Evolutionary conservation across 2,113 vertebrate genomes (phyloP), one percentile per base, ranked within the genome.

Genomic region (Leucopternis melanops): DNA sequence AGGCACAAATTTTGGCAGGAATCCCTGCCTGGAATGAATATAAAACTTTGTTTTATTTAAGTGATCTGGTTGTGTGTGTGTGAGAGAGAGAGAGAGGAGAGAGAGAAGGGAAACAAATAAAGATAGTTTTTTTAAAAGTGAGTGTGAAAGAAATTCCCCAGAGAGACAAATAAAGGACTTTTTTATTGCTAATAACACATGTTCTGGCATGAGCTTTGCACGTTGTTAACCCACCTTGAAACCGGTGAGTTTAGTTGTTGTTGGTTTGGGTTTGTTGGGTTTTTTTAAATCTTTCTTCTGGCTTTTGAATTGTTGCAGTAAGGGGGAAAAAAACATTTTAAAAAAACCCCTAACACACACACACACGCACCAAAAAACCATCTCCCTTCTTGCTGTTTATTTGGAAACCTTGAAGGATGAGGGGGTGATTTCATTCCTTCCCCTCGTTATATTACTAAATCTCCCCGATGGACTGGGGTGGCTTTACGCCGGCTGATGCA

Each of bases 121-220:
- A 95, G 94, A 95, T 45, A 84, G 15, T 3, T 36, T 90, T 85
- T 82, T 65, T 11, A 9, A 91, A 94, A 93, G 85, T 83, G 93
- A 94, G 93, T 95, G 96, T 94, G 96, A 96, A 97, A 90, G 89
- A 96, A 95, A 95, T 95, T 92, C 96, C 92, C 96, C 89, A 90
- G 95, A 90, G 94, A 95, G 79, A 81, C 54, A 95, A 95, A 94
- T 94, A 93, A 97, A 97, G 78, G 74, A 59, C 55, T 69, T 93
- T 96, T 95, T 95, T 92, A 95, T 94, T 87, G 88, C 82, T 94
- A 94, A 94, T 87, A 97, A 96, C 93, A 96, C 70, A 72, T 97
- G 89, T 92, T 95, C 90, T 91, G 94, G 94, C 90, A 82, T 94
- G 65, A 94, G 90, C 67, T 91, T 91, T 94, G 88, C 92, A 95